These are phyloP conservation scores for Cyprinus carpio DNA, from an alignment of 2,113 vertebrate genomes.

Conservation along the genomic window DNA sequence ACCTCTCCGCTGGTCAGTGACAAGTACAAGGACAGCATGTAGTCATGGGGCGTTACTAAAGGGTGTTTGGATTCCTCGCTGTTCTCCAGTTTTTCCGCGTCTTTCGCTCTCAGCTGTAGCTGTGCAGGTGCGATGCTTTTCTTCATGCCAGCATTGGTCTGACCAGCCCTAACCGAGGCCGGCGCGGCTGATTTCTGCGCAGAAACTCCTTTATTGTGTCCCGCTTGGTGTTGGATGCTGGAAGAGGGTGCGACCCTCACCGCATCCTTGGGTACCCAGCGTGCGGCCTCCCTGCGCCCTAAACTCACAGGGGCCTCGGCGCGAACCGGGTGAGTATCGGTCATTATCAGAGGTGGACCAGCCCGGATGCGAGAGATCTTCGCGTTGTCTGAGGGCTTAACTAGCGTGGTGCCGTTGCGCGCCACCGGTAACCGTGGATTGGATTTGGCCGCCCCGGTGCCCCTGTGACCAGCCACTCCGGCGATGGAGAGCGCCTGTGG, in stretches of 20 bases:
- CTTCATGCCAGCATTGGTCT: background rate
- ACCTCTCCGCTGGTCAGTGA: conserved; percentile 85
- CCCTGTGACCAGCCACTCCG: conserved; percentile 59
- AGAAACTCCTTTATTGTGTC: conserved; percentile 68
- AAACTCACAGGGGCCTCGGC: conserved; percentile 1
- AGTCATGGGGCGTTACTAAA: conserved; percentile 90
- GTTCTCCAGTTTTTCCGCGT: conserved; percentile 31
- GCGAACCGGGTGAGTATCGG: conserved; percentile 63
- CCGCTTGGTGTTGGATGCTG: conserved; percentile 24
- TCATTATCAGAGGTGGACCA: conserved; percentile 76
- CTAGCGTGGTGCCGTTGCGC: conserved; percentile 72
- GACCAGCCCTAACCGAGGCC: conserved; percentile 51
- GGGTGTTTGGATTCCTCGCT: conserved; percentile 77
- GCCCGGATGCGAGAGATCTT: conserved; percentile 79
- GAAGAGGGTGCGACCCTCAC: conserved; percentile 64
- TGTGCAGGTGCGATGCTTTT: conserved; percentile 67
- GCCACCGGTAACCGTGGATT: conserved; percentile 70
- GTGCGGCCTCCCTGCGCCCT: conserved; percentile 63
- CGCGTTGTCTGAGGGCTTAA: conserved; percentile 72
- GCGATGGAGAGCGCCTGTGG: conserved; percentile 70
- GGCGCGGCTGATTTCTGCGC: conserved; percentile 56
- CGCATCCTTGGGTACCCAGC: conserved; percentile 62
- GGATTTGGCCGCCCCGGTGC: conserved; percentile 11
- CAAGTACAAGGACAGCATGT: conserved; percentile 97
- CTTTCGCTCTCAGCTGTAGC: conserved; percentile 69